Evolutionary conservation across 2,113 vertebrate genomes (phyloP).

Genomic region (Eudyptes chrysolophus): DNA sequence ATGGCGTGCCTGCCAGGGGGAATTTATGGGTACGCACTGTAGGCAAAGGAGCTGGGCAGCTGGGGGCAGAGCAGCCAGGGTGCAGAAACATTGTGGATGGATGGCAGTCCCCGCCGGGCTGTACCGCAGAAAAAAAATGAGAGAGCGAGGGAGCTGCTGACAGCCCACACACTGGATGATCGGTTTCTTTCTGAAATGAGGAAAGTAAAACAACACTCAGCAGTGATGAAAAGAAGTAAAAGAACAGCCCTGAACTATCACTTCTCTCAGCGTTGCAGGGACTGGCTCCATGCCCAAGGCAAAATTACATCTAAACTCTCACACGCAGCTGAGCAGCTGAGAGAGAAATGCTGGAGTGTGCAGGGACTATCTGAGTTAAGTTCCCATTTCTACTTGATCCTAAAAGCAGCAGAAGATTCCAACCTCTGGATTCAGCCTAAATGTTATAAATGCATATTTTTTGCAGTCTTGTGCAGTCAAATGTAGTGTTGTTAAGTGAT

Average conservation of each 20-base stretch:
- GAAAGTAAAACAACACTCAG: constrained; percentile 52
- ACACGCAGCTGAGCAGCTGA: background rate
- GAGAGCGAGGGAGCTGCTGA: background rate
- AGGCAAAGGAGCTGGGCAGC: background rate
- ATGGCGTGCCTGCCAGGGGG: background rate
- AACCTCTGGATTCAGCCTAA: background rate
- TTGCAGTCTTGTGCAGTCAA: background rate
- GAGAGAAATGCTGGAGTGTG: background rate
- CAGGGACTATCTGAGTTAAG: constrained; percentile 15
- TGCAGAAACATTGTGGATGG: background rate
- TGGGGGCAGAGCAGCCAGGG: background rate
- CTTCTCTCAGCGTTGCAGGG: constrained; percentile 13
- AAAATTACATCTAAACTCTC: constrained; percentile 66
- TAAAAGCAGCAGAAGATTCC: background rate
- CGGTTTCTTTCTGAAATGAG: background rate
- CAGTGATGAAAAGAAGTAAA: constrained; percentile 32
- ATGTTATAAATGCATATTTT: background rate
- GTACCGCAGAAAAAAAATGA: background rate
- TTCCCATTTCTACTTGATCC: background rate
- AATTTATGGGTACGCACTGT: background rate
- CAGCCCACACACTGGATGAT: constrained; percentile 32
- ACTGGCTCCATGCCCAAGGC: constrained; percentile 54
- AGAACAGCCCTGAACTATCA: constrained; percentile 62
- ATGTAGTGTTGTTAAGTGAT: background rate
- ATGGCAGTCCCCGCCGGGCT: background rate